These are phyloP conservation scores for Rhagologus leucostigma DNA, from an alignment of 2,113 vertebrate species.

Conservation along the genomic window DNA sequence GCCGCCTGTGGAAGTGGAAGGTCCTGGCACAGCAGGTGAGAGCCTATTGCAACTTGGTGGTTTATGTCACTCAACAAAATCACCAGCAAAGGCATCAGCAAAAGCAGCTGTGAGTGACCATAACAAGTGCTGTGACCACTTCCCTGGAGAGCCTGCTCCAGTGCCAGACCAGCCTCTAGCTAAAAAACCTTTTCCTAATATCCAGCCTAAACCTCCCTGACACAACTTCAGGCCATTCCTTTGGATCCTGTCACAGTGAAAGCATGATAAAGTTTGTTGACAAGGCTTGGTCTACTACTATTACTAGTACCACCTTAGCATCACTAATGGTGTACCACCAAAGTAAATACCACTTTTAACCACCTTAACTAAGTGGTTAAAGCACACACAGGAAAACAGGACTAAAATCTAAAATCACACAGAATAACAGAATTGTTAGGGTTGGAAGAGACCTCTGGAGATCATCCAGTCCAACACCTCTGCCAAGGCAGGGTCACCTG, in stretches of 20 bases:
- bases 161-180: not conserved
- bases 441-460: not conserved
- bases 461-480: not conserved
- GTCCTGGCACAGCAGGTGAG: fast-evolving
- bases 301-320: not conserved
- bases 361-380: not conserved
- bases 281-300: not conserved
- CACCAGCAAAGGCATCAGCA: not conserved
- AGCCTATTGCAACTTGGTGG: not conserved
- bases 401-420: not conserved
- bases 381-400: not conserved
- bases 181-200: not conserved
- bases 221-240: not conserved
- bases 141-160: not conserved
- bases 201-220: not conserved
- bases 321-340: not conserved
- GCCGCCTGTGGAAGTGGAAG: not conserved
- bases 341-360: not conserved
- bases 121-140: not conserved
- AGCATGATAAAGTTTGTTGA: no score
- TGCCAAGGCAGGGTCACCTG: not conserved
- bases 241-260: not conserved
- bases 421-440: no score
- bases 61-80: not conserved
- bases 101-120: not conserved